A percentile compares a stretch with the other conserved stretches of the same genome.
phyloP scores from a whole-genome alignment of 2,888 invertebrate genomes.

The Oscheius myriophilus region DNA sequence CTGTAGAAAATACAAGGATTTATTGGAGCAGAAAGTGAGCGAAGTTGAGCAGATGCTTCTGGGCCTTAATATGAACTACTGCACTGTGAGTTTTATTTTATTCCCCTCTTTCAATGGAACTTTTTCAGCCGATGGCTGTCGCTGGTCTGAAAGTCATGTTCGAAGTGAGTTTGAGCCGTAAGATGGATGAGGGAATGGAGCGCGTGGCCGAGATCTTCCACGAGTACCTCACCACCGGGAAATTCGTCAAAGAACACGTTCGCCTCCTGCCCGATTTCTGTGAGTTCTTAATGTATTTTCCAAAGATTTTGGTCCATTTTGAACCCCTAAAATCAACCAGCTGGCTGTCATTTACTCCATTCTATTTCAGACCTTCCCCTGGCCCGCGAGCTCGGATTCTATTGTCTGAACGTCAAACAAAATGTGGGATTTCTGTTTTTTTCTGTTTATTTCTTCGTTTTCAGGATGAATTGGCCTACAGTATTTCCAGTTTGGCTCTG shows the following conservation, averaged over 20 bases:
- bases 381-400: slow-evolving; percentile 33
- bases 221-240: slow-evolving; percentile 36
- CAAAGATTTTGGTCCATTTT: neutral
- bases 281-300: slow-evolving; percentile 19
- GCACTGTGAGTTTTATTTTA: slow-evolving; percentile 32
- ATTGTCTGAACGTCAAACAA: slow-evolving; percentile 40
- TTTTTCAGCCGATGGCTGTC: slow-evolving; percentile 37
- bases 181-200: slow-evolving; percentile 36
- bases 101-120: too few species aligned
- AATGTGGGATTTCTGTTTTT: slow-evolving; percentile 22
- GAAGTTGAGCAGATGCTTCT: slow-evolving; percentile 44
- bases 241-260: slow-evolving; percentile 37
- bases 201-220: slow-evolving; percentile 43
- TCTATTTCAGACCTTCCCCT: slow-evolving; percentile 46
- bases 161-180: slow-evolving; percentile 32
- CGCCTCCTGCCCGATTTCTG: slow-evolving; percentile 43
- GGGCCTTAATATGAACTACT: slow-evolving; percentile 36
- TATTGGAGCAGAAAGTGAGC: slow-evolving; percentile 37
- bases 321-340: too few species aligned
- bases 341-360: neutral
- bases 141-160: slow-evolving; percentile 45
- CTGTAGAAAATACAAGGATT: slow-evolving; percentile 40
- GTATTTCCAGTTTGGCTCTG: slow-evolving; percentile 13
- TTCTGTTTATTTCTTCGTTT: neutral
- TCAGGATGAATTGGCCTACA: slow-evolving; percentile 7